Conservation (phyloP, 2,113 vertebrate species). For the Baryphthengus martii region DNA sequence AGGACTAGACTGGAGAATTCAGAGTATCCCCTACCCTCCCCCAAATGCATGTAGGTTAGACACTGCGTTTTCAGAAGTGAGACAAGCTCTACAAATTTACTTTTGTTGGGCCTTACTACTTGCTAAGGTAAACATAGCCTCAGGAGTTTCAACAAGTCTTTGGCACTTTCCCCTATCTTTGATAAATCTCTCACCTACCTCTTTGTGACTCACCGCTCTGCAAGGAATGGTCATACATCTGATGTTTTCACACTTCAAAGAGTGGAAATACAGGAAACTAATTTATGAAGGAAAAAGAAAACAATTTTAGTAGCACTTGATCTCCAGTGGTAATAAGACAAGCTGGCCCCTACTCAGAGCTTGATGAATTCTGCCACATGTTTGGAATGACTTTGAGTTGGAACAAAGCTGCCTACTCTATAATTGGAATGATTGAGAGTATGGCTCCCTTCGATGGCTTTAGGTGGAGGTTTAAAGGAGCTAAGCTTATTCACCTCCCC, state of each 20-base stretch:
- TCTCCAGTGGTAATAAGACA: not conserved
- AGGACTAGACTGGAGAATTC: not conserved
- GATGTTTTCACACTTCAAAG: not conserved
- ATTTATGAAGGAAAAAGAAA: not conserved
- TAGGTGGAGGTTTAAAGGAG: not conserved
- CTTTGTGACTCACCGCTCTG: not conserved
- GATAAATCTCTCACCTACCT: not conserved
- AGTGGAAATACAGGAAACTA: not conserved
- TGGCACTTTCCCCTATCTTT: not conserved
- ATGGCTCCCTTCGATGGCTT: not conserved
- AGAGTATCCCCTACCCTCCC: not conserved
- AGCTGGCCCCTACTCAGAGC: not conserved
- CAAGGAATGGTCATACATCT: not conserved
- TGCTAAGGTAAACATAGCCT: not conserved
- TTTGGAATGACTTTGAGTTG: not conserved
- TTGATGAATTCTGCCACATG: not conserved
- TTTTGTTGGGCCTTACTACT: not conserved
- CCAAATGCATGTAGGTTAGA: not conserved
- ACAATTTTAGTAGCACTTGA: not conserved
- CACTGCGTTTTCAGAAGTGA: not conserved
- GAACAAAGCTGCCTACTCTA: not conserved
- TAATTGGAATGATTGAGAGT: not conserved
- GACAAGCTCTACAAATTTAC: not conserved
- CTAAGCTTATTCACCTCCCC: not conserved
- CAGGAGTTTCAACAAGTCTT: not conserved